phyloP scores from a whole-genome alignment of 2,113 vertebrate species.

The Polyodon spathula region DNA sequence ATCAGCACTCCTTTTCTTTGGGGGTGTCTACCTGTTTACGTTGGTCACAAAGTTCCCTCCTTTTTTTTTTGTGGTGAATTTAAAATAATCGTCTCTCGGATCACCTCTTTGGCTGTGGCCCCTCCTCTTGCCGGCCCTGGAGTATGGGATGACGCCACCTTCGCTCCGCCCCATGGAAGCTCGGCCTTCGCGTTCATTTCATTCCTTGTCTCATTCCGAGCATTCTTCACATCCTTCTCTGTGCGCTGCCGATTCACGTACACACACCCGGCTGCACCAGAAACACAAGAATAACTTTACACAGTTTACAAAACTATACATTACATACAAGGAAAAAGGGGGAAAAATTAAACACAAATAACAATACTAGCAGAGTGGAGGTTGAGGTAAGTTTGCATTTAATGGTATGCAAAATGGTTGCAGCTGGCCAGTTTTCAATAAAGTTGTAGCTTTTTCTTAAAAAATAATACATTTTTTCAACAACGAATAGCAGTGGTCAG shows the following conservation, averaged over 20 bases:
- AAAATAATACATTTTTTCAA: neutral
- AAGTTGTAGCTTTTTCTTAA: constrained; percentile 19
- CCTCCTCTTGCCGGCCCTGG: constrained; percentile 46
- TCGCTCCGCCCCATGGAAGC: constrained; percentile 72
- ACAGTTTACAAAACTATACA: constrained; percentile 51
- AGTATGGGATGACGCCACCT: constrained; percentile 80
- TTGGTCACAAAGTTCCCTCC: too few relatives aligned
- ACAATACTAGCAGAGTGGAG: constrained; percentile 46
- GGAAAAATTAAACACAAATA: constrained; percentile 41
- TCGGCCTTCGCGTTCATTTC: constrained; percentile 94
- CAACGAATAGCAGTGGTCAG: neutral
- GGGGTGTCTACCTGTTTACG: too few relatives aligned
- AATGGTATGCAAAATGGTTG: constrained; percentile 44
- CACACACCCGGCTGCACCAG: constrained; percentile 59
- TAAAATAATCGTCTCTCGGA: constrained; percentile 25
- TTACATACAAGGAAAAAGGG: constrained; percentile 41
- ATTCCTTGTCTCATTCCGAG: constrained; percentile 97
- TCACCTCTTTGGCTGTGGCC: constrained; percentile 32
- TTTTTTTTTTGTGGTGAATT: too few relatives aligned
- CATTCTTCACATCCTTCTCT: constrained; percentile 94
- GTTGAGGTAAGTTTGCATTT: constrained; percentile 64
- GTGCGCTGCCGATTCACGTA: constrained; percentile 73
- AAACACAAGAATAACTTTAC: constrained; percentile 63
- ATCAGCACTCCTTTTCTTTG: too few relatives aligned
- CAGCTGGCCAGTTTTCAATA: constrained; percentile 30